Evolutionary conservation across 2,113 vertebrate genomes (phyloP), one percentile per base, ranked within the genome.

Genomic region (Eulacestoma nigropectus): DNA sequence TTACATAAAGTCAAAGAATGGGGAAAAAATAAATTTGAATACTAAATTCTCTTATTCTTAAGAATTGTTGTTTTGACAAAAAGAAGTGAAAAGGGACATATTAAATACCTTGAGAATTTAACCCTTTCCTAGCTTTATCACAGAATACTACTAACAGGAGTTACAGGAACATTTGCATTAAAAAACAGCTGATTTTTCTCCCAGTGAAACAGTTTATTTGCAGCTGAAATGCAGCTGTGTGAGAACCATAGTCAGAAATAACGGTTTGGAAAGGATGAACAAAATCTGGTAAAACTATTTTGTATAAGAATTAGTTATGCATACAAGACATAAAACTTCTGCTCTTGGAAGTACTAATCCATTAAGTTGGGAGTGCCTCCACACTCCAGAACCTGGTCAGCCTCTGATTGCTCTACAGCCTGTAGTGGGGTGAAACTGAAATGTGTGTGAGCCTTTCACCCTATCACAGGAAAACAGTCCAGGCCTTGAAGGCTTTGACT

Each of bases 371-470:
- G n/a, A 84, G 15, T 62, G 9, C 7, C 18, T 29, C 7, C 27
- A 50, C 1, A n/a, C 6, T 75, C 6, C 33, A 46, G 22, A 35
- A 63, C 18, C 7, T 30, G 29, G 7, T 10, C 37, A 70, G 30
- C 15, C 50, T 80, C 23, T 53, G 6, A 22, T 37, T 77, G 26
- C 16, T 77, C 23, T 80, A 16, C 30, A 47, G 27, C 4, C 10
- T 41, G 5, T 50, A 50, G 5, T 10, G 7, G 32, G 1, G 2
- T 68, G 46, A 86, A 92, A 69, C 9, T 68, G 17, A 27, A 73
- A 22, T 32, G 26, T 70, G 17, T 6, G 0, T 3, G 6, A 82
- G 6, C 4, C 1, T 49, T 62, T 74, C 7, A 39, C 1, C 10
- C 53, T 39, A 13, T 32, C 7, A 25, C 13, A 77, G 42, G 21